Conservation (phyloP, 2,888 invertebrate genomes). For the Mellilla xanthometata region DNA sequence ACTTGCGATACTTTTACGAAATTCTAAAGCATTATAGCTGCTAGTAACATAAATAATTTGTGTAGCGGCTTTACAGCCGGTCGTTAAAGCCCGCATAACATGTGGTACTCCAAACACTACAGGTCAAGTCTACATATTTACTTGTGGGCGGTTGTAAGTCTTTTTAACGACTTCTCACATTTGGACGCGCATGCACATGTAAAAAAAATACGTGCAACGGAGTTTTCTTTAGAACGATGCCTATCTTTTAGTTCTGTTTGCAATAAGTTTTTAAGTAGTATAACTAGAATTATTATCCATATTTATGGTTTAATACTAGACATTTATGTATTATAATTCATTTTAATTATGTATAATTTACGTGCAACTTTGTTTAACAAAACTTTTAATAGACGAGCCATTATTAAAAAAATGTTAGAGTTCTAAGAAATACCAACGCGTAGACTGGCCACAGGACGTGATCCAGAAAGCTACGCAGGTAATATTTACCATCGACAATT, state of each 20-base stretch:
- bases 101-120: conserved; percentile 23
- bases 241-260: no score
- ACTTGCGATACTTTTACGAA: conserved; percentile 26
- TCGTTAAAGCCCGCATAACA: conserved; percentile 35
- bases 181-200: conserved; percentile 26
- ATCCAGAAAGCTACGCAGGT: conserved; percentile 30
- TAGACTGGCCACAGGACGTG: conserved; percentile 16
- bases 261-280: no score
- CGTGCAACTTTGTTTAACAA: not conserved
- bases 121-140: conserved; percentile 35
- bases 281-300: no score
- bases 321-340: no score
- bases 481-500: conserved; percentile 42
- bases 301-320: no score
- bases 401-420: not conserved
- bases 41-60: conserved; percentile 30
- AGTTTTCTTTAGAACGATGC: conserved; percentile 3
- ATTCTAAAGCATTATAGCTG: conserved; percentile 27
- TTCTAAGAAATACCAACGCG: conserved; percentile 18
- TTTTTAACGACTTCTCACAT: conserved; percentile 58
- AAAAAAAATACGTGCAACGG: conserved; percentile 12
- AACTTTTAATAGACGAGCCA: not conserved
- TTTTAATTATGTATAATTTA: no score
- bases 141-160: conserved; percentile 37
- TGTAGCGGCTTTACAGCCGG: conserved; percentile 28